Percentiles rank a stretch among this genome's conserved stretches.
These are phyloP conservation scores for Dexiosoma caninum DNA, from an alignment of 2,888 invertebrate species.

Conservation along the genomic window DNA sequence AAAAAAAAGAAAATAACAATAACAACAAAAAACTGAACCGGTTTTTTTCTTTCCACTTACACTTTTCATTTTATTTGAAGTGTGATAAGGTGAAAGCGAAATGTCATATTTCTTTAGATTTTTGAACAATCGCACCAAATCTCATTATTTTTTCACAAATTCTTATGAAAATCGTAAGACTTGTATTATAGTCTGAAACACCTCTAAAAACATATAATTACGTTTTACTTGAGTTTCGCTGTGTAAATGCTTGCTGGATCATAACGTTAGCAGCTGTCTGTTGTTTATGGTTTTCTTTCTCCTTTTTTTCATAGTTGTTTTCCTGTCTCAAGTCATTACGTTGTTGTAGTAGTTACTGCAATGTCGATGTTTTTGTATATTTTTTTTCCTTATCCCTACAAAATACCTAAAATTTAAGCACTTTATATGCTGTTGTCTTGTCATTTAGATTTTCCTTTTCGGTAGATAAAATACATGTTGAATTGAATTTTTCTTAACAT, in stretches of 20 bases:
- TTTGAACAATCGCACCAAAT: too few species aligned
- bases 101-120: too few species aligned
- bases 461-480: slow-evolving; percentile 1
- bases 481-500: neutral
- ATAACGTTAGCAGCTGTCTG: neutral
- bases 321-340: slow-evolving; percentile 22
- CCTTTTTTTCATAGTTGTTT: neutral
- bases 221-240: neutral
- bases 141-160: too few species aligned
- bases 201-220: too few species aligned
- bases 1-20: too few species aligned
- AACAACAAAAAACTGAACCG: too few species aligned
- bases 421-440: slow-evolving; percentile 6
- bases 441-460: slow-evolving; percentile 11
- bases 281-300: neutral
- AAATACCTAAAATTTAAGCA: slow-evolving; percentile 33
- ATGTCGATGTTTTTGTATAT: neutral
- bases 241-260: neutral
- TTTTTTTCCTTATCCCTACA: slow-evolving; percentile 29
- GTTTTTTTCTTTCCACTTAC: too few species aligned
- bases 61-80: too few species aligned
- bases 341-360: neutral
- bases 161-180: too few species aligned
- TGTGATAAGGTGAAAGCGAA: too few species aligned
- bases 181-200: too few species aligned